phyloP scores from a whole-genome alignment of 53 echinoderm and acorn worm species.

The Echinarachnius parma region DNA sequence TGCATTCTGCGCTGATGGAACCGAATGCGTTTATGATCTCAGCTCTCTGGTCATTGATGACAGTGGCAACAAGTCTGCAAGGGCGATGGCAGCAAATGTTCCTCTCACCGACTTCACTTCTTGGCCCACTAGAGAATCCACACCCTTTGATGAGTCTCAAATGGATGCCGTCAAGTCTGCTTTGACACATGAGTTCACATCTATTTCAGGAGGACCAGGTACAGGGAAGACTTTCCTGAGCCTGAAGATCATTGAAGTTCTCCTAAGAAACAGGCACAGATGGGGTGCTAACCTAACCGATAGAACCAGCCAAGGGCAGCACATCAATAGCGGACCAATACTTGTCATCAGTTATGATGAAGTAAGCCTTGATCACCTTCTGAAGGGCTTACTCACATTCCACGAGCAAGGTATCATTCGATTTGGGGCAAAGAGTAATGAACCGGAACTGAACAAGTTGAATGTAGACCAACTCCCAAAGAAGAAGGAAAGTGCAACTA shows the following conservation, averaged over 20 bases:
- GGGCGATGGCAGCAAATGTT: constrained; percentile 19
- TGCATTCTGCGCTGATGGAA: constrained; percentile 14
- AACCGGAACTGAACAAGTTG: not conserved
- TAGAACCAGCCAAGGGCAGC: not conserved
- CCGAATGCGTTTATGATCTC: constrained; percentile 11
- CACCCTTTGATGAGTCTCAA: constrained; percentile 70
- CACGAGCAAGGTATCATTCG: constrained; percentile 8
- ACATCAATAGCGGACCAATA: constrained; percentile 29
- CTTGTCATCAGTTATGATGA: constrained; percentile 20
- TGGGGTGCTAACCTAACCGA: constrained; percentile 35
- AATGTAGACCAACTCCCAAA: not conserved
- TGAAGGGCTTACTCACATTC: constrained; percentile 1
- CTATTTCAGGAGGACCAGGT: constrained; percentile 85
- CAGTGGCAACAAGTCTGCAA: not conserved
- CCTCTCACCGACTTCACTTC: constrained; percentile 8
- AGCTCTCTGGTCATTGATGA: constrained; percentile 22
- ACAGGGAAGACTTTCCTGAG: constrained; percentile 88
- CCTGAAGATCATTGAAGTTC: constrained; percentile 67
- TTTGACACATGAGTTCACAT: constrained; percentile 66
- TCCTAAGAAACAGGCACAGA: constrained; percentile 56
- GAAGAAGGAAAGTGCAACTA: not conserved
- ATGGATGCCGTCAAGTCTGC: constrained; percentile 65
- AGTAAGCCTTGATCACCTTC: constrained; percentile 15
- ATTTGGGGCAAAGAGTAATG: not conserved
- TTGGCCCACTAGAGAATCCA: constrained; percentile 58